Base-by-base conservation (phyloP, 2,113 vertebrate species). In the Ceyx cyanopectus region DNA sequence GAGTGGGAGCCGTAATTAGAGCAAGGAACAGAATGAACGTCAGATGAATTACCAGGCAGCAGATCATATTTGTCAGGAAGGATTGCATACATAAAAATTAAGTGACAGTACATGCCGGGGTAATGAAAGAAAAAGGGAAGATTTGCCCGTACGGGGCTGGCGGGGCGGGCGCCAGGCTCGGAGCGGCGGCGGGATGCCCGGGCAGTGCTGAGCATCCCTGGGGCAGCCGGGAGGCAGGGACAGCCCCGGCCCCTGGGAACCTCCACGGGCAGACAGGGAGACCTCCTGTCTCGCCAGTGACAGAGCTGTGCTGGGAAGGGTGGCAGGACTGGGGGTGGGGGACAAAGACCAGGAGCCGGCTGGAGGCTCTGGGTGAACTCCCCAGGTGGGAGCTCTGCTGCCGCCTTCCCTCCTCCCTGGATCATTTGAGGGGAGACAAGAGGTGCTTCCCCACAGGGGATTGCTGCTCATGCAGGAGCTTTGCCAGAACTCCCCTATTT, bases 71-170 rank as follows among this genome's bases (percentile, higher is more conserved):
- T 98, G 98, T 98, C 98, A 98, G 97, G 96, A 95, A 97, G 97
- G 97, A 97, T 97, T 96, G 97, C 97, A 97, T 98, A 98, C 97
- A 98, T 97, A 97, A 98, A 97, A 98, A 98, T 97, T 98, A 98
- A 98, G 98, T 98, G 98, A 98, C 98, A 98, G 98, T 97, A 98
- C 98, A 97, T 77, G 98, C 97, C 91, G 96, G 95, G 90, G 79
- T 98, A 98, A 98, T 98, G 97, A 98, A 98, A 98, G 97, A 96
- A 97, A 98, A 97, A 98, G 95, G 97, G 96, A 97, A 97, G 97
- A 98, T 98, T 98, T 98, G 98, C 97, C 97, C 53, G 18, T 95
- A 96, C 97, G 93, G 95, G 87, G 96, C 95, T 90, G 93, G 46
- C 23, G 95, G 96, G 97, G 48, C 6, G 48, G 48, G 92, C 6